Conservation (phyloP, 2,113 vertebrate species). For the Chionis minor region DNA sequence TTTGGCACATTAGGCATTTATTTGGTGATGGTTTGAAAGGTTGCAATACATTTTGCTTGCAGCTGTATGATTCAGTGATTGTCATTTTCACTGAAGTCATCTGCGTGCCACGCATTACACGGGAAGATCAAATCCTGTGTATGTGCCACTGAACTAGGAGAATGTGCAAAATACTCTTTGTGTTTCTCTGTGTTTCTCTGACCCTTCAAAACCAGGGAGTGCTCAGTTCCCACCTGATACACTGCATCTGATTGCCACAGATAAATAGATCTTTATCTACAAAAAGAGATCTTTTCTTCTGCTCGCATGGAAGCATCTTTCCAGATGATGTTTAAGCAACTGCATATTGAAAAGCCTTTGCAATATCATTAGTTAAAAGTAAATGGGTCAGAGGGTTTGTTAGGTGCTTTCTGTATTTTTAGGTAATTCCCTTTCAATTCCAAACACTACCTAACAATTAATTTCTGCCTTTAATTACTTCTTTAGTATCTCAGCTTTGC, state of each 20-base stretch:
- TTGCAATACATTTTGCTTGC: background rate
- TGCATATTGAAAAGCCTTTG: background rate
- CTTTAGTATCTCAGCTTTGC: background rate
- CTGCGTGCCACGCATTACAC: background rate
- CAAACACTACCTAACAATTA: background rate
- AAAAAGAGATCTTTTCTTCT: background rate
- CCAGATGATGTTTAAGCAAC: background rate
- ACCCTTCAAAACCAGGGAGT: background rate
- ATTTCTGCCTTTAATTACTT: background rate
- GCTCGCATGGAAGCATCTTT: background rate
- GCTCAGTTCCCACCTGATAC: background rate
- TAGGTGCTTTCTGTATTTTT: background rate
- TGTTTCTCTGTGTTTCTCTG: background rate
- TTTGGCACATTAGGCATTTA: background rate
- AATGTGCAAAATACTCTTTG: background rate
- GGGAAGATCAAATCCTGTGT: background rate
- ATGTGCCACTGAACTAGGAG: background rate
- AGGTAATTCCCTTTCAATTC: background rate
- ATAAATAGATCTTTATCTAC: background rate
- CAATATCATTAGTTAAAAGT: background rate
- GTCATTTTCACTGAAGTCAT: background rate
- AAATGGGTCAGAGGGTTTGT: background rate
- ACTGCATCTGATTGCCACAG: background rate
- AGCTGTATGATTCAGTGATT: background rate
- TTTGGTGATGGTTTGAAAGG: background rate